phyloP scores from a whole-genome alignment of 2,797 vertebrate genomes.

The Oreonectes daqikongensis region DNA sequence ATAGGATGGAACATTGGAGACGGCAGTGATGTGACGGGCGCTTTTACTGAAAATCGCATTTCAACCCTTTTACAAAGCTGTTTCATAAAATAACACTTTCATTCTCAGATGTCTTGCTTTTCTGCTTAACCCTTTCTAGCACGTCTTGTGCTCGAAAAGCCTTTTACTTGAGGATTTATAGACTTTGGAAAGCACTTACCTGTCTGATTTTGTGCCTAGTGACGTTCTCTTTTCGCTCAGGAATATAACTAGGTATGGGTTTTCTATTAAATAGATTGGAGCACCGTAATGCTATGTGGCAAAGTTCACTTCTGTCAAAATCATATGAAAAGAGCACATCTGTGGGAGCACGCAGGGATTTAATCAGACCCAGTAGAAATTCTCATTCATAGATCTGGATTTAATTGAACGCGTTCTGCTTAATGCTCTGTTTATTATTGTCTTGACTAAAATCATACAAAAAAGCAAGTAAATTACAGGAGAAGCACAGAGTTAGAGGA shows the following conservation, averaged over 20 bases:
- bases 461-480: background rate
- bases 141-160: background rate
- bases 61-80: conserved; percentile 15
- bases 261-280: conserved; percentile 13
- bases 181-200: conserved; percentile 2
- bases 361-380: background rate
- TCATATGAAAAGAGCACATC: conserved; percentile 30
- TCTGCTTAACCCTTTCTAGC: conserved; percentile 16
- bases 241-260: background rate
- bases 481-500: background rate
- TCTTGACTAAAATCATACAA: background rate
- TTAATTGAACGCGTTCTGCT: conserved; percentile 23
- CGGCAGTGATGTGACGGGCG: background rate
- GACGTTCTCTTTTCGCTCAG: background rate
- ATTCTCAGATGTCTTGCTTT: conserved; percentile 1
- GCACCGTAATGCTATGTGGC: background rate
- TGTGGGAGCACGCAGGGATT: conserved; percentile 43
- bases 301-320: conserved; percentile 11
- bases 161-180: conserved; percentile 1
- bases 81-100: conserved; percentile 6
- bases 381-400: conserved; percentile 22
- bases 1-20: background rate
- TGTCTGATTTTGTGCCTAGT: background rate
- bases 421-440: conserved; percentile 3
- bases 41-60: conserved; percentile 35